Conservation (phyloP, 2,797 vertebrate genomes). For the Carapus acus region DNA sequence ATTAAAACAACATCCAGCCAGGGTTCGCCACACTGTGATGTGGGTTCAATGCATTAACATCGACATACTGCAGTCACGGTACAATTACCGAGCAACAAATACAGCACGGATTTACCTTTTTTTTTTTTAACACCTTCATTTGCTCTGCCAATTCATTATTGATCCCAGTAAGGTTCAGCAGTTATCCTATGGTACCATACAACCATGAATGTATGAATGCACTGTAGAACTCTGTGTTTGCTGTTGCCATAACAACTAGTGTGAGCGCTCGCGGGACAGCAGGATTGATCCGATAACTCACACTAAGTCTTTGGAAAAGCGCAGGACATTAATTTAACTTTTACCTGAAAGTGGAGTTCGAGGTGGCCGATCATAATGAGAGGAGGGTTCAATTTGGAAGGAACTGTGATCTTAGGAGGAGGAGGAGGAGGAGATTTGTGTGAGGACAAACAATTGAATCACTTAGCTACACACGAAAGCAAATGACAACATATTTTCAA, state of each 20-base stretch:
- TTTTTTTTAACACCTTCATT: slow-evolving; percentile 22
- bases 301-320: not conserved
- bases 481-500: not conserved
- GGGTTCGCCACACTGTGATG: too few species aligned
- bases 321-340: not conserved
- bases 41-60: too few species aligned
- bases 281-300: not conserved
- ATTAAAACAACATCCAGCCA: too few species aligned
- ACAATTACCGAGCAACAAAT: too few species aligned
- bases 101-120: too few species aligned
- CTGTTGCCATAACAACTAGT: not conserved
- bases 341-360: slow-evolving; percentile 54
- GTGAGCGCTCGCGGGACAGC: not conserved
- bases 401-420: slow-evolving; percentile 42
- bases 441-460: slow-evolving; percentile 29
- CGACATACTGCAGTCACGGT: too few species aligned
- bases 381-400: slow-evolving; percentile 27
- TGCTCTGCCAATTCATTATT: not conserved
- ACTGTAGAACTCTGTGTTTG: not conserved
- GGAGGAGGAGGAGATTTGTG: not conserved
- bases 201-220: not conserved
- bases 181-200: not conserved
- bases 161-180: not conserved
- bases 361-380: slow-evolving; percentile 22
- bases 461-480: slow-evolving; percentile 35